Conservation (phyloP, 2,888 invertebrate species). For the Pherbina coryleti region DNA sequence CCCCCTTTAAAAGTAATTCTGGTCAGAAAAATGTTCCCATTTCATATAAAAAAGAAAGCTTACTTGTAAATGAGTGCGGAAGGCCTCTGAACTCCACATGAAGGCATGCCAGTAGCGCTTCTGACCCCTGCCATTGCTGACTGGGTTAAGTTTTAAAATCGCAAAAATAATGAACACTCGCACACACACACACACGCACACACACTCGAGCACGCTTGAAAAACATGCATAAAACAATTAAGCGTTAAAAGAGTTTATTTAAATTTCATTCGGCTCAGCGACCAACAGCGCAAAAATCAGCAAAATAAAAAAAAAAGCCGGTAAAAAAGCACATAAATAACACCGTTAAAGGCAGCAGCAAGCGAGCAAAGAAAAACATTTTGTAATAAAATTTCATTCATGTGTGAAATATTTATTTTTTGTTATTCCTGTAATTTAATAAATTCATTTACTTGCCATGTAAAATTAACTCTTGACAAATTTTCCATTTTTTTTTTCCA, state of each 20-base stretch:
- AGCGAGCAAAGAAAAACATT: neutral
- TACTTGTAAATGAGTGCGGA: too few species aligned
- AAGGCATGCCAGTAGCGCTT: too few species aligned
- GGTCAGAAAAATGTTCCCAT: too few species aligned
- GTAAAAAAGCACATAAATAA: neutral
- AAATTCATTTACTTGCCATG: conserved; percentile 18
- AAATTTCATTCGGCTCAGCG: neutral
- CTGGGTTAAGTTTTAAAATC: neutral
- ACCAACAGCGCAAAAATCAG: neutral
- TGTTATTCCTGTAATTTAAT: neutral
- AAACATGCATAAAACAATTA: neutral
- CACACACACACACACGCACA: neutral
- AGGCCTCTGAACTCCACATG: too few species aligned
- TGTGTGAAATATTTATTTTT: conserved; percentile 2
- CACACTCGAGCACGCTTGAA: too few species aligned
- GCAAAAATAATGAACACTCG: neutral
- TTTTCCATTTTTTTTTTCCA: neutral
- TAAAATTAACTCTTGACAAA: conserved; percentile 24
- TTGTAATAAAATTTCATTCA: neutral
- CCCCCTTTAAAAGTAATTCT: too few species aligned
- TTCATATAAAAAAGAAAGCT: too few species aligned
- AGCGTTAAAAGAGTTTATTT: neutral
- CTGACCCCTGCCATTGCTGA: too few species aligned
- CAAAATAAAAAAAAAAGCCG: neutral
- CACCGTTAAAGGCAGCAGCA: neutral